Evolutionary conservation across 2,113 vertebrate genomes (phyloP).

Genomic region (Taxidea taxus): DNA sequence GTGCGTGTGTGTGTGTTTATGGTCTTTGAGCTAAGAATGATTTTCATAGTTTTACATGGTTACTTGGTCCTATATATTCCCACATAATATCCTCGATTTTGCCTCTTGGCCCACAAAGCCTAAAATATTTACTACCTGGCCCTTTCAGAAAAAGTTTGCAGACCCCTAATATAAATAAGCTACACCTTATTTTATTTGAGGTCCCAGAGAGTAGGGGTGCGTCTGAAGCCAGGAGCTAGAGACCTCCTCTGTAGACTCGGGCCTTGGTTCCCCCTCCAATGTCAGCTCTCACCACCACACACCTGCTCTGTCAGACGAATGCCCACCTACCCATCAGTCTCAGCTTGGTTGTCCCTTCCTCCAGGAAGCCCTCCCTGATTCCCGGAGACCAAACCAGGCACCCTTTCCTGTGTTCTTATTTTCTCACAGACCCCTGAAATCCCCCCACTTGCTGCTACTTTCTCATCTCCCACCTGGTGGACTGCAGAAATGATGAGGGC

Average conservation of each 20-base stretch:
- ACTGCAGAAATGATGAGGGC: not conserved
- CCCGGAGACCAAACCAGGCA: not conserved
- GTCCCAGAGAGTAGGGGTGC: not conserved
- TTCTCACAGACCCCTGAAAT: not conserved
- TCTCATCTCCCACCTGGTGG: not conserved
- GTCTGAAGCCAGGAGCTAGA: not conserved
- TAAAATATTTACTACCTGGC: not conserved
- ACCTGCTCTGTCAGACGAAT: not conserved
- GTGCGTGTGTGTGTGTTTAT: no score
- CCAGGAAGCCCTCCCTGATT: not conserved
- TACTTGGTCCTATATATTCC: not conserved
- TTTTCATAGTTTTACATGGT: not conserved
- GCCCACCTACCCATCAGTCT: not conserved
- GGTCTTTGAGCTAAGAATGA: not conserved
- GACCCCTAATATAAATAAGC: not conserved
- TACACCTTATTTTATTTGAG: not conserved
- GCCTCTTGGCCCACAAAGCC: not conserved
- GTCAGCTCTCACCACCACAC: not conserved
- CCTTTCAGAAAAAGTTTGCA: not conserved
- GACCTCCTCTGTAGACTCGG: not conserved
- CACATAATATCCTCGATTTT: not conserved
- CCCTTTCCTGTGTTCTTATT: not conserved
- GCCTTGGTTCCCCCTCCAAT: not conserved
- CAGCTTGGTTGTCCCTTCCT: not conserved
- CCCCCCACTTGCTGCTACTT: not conserved